A percentile compares a stretch with the other conserved stretches of the same genome.
These are phyloP conservation scores for Exephanes ischioxanthus DNA, from an alignment of 2,888 invertebrate species.

Conservation along the genomic window DNA sequence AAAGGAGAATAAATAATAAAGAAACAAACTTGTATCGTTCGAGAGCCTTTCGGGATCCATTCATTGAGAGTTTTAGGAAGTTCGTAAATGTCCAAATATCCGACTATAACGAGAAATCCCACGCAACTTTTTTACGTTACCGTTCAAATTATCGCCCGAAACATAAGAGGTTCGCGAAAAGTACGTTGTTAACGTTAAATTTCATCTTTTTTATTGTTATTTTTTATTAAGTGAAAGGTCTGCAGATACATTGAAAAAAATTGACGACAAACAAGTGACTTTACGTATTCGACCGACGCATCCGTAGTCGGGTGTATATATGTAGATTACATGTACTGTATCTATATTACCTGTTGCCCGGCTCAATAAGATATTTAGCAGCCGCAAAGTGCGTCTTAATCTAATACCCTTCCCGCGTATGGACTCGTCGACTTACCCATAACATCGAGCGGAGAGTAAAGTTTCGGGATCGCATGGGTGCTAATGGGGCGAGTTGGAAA, in stretches of 20 bases:
- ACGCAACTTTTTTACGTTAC: conserved; percentile 1
- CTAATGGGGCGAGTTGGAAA: conserved; percentile 80
- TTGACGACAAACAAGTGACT: conserved; percentile 19
- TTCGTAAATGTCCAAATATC: background rate
- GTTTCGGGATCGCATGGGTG: conserved; percentile 61
- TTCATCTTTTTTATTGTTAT: background rate
- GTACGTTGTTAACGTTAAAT: conserved; percentile 11
- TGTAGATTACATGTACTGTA: conserved; percentile 5
- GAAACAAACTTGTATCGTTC: background rate
- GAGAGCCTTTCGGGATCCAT: conserved; percentile 12
- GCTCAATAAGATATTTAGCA: conserved; percentile 79
- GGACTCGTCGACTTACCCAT: conserved; percentile 54
- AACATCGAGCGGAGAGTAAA: conserved; percentile 56
- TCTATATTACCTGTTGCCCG: conserved; percentile 42
- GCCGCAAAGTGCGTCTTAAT: conserved; percentile 76
- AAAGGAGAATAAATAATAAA: conserved; percentile 21
- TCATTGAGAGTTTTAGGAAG: conserved; percentile 21
- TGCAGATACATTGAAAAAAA: conserved; percentile 24
- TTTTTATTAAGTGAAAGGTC: conserved; percentile 5
- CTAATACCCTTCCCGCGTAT: conserved; percentile 65
- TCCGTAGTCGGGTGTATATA: background rate
- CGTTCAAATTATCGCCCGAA: background rate
- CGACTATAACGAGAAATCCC: background rate
- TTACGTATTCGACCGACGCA: background rate
- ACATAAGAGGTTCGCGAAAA: conserved; percentile 8